These are phyloP conservation scores for Hepsetus odoe DNA, from an alignment of 2,113 vertebrate genomes.

Conservation along the genomic window DNA sequence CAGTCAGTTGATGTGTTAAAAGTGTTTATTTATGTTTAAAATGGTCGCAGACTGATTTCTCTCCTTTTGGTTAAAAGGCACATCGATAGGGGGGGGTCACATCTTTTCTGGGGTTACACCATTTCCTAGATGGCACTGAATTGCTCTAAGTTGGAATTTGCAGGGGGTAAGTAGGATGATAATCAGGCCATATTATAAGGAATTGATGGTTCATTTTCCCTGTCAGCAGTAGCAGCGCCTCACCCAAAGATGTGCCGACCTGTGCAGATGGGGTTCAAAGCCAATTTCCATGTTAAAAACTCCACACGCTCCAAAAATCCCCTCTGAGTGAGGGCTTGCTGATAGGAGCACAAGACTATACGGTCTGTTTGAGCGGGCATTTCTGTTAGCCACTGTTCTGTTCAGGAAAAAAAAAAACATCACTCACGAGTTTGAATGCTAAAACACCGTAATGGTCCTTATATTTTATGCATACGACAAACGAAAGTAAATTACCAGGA, in stretches of 20 bases:
- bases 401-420: slow-evolving; percentile 52
- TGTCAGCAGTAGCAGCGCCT: slow-evolving; percentile 76
- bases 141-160: slow-evolving; percentile 73
- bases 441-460: slow-evolving; percentile 62
- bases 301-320: slow-evolving; percentile 65
- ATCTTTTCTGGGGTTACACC: slow-evolving; percentile 59
- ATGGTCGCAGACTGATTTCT: slow-evolving; percentile 50
- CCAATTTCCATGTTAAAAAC: slow-evolving; percentile 86
- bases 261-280: slow-evolving; percentile 82
- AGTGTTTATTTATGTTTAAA: slow-evolving; percentile 57
- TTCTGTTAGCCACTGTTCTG: slow-evolving; percentile 65
- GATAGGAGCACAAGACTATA: slow-evolving; percentile 72
- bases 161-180: slow-evolving; percentile 78
- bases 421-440: slow-evolving; percentile 50
- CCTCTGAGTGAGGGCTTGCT: slow-evolving; percentile 64
- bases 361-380: slow-evolving; percentile 65
- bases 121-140: slow-evolving; percentile 68
- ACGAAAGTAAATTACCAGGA: slow-evolving; percentile 67
- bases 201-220: slow-evolving; percentile 81
- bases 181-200: slow-evolving; percentile 80
- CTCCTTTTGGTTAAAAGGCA: slow-evolving; percentile 58
- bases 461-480: slow-evolving; percentile 70
- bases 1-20: slow-evolving; percentile 38
- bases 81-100: slow-evolving; percentile 52
- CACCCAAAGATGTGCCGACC: slow-evolving; percentile 80